These are phyloP conservation scores for Batillaria attramentaria DNA, from an alignment of 1,140 invertebrate genomes.

Conservation along the genomic window DNA sequence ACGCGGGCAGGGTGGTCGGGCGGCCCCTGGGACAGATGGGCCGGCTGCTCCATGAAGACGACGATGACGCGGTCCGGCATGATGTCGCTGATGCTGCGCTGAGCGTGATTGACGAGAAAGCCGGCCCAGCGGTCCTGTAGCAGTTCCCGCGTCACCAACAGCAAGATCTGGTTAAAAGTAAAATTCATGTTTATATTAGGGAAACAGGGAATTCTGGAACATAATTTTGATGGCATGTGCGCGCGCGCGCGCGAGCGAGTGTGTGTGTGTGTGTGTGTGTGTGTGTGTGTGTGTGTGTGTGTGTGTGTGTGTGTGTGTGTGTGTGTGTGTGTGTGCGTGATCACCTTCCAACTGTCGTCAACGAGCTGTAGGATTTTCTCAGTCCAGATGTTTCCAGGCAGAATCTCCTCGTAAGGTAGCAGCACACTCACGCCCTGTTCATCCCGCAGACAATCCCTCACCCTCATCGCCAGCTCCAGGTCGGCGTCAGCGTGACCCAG, in stretches of 20 bases:
- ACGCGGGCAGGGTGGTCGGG: background rate
- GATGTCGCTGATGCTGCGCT: slow-evolving; percentile 20
- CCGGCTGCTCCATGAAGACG: slow-evolving; percentile 2
- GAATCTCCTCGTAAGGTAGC: too few species aligned
- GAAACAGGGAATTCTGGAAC: background rate
- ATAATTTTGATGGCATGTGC: background rate
- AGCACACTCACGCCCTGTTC: too few species aligned
- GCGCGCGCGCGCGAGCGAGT: background rate
- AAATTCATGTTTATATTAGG: too few species aligned
- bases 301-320: too few species aligned
- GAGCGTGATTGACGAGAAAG: background rate
- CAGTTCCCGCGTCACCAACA: background rate
- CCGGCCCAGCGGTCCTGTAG: background rate
- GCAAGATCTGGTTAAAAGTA: slow-evolving; percentile 9
- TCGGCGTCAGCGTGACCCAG: background rate
- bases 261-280: too few species aligned
- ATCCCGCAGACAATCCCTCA: too few species aligned
- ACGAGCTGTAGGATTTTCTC: too few species aligned
- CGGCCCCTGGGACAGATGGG: background rate
- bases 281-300: too few species aligned
- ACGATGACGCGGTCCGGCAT: slow-evolving; percentile 3
- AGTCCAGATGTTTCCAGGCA: too few species aligned
- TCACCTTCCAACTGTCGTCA: too few species aligned
- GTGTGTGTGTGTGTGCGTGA: too few species aligned
- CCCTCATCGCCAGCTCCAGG: background rate